phyloP scores from a whole-genome alignment of 64 coral and sea anemone species.

The Montipora efflorescens region DNA sequence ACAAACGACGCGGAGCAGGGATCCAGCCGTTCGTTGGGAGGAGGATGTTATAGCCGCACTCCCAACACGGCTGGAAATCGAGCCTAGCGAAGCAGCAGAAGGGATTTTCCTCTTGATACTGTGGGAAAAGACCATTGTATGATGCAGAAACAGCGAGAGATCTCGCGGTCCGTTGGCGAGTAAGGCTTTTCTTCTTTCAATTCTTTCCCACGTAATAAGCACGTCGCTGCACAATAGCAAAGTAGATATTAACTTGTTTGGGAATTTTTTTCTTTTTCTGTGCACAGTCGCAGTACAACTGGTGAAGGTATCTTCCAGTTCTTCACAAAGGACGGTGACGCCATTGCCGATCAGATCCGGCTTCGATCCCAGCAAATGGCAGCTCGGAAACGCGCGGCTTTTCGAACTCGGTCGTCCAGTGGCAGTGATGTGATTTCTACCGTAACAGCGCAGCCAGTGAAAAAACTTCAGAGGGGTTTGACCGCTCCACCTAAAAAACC shows the following conservation, averaged over 20 bases:
- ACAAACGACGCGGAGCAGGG: too few relatives aligned
- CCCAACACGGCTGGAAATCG: too few relatives aligned
- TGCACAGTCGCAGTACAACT: constrained; percentile 48
- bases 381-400: constrained; percentile 4
- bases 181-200: too few relatives aligned
- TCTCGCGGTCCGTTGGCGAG: too few relatives aligned
- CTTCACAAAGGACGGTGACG: constrained; percentile 47
- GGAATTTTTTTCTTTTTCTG: neutral
- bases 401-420: neutral
- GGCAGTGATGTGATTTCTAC: neutral
- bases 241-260: neutral
- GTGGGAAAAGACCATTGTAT: too few relatives aligned
- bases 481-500: neutral
- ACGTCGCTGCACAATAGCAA: neutral
- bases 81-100: too few relatives aligned
- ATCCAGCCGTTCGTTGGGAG: too few relatives aligned
- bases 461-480: neutral
- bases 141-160: too few relatives aligned
- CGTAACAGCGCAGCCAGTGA: neutral
- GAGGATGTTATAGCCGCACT: too few relatives aligned
- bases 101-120: too few relatives aligned
- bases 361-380: constrained; percentile 20
- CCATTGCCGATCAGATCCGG: constrained; percentile 50
- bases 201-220: too few relatives aligned
- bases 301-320: constrained; percentile 73